Evolutionary conservation across 1,140 invertebrate species (phyloP), one percentile per base, ranked within the genome.

Genomic region (Adoxophyes honmai): DNA sequence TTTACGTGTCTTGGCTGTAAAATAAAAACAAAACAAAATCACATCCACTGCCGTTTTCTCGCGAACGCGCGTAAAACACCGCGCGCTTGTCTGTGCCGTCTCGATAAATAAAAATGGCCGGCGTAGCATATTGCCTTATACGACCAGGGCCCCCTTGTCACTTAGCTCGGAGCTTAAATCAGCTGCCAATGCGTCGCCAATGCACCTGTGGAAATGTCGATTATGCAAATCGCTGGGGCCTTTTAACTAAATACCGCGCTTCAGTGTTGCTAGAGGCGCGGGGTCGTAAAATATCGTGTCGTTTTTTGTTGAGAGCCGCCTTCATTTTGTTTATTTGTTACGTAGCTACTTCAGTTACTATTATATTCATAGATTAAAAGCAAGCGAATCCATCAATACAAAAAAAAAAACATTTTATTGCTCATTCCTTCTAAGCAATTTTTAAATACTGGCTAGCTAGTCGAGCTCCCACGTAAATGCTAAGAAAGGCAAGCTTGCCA

Each of bases 171-270:
- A 61, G 72, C 75, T 77, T 87, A 87, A 87, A 85, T 87, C 84
- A 86, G 64, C 78, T 83, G 81, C 75, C 79, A 77, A 59, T 62
- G 57, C 51, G 44, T 34, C 51, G 35, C 60, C 64, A 55, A 73
- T 75, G 77, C 81, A 86, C 82, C 82, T 85, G 82, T 83, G 68
- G 70, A 81, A 75, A 79, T 72, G 76, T 86, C 81, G 79, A 88
- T 86, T 88, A 88, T 88, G 82, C 80, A 83, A 88, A 88, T 85
- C 53, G 57, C 58, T 59, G 63, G 56, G 66, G 7, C 64, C 79
- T 81, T 83, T 85, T 81, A 83, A 81, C 77, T 85, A 81, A 82
- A 85, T 76, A 81, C 78, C 74, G 75, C 77, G 68, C 69, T 72
- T 75, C 62, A 62, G 65, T 71, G 73, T 75, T 64, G 66, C 58